Evolutionary conservation across 2,888 invertebrate genomes (phyloP), one percentile per base, ranked within the genome.

Genomic region (Eilema depressum): DNA sequence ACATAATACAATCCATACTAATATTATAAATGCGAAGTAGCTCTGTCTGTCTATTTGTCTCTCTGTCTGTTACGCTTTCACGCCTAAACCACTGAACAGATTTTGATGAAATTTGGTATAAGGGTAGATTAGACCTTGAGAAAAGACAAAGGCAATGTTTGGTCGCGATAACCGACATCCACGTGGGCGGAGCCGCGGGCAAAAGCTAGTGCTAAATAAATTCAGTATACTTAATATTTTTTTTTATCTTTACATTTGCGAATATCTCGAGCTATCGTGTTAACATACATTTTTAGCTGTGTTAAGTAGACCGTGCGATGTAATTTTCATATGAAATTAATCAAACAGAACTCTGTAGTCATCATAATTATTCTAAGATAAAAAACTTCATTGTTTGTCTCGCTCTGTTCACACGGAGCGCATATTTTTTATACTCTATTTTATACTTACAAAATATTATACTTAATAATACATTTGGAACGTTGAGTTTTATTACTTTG

Each of bases 261-360:
- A 37, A 67, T 23, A 56, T 61, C 61, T 26, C 64, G 41, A 63
- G 12, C 47, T 63, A 64, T 64, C 23, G 56, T 25, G 59, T 53
- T 61, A 57, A 66, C 20, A 63, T 33, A 66, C 41, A 66, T 73
- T 74, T 53, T 77, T 28, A 12, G 57, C 28, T 30, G 62, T 70
- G 70, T 41, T 75, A 80, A 77, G 67, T 83, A 81, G 82, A 83
- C 76, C 80, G 70, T 74, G 73, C 73, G 71, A 74, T 71, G 77
- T 78, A 77, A 83, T 80, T 77, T 80, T 77, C 74, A 73, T 77
- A 77, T 67, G 66, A 80, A 83, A 83, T 79, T 79, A 83, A 82
- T 83, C 83, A 83, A 75, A 79, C 74, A 80, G 78, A 82, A 83
- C 83, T 83, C 68, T 73, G 30, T 76, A 79, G 79, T 77, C 75